These are phyloP conservation scores for Platycheirus rosarum DNA, from an alignment of 2,888 invertebrate species.

Conservation along the genomic window DNA sequence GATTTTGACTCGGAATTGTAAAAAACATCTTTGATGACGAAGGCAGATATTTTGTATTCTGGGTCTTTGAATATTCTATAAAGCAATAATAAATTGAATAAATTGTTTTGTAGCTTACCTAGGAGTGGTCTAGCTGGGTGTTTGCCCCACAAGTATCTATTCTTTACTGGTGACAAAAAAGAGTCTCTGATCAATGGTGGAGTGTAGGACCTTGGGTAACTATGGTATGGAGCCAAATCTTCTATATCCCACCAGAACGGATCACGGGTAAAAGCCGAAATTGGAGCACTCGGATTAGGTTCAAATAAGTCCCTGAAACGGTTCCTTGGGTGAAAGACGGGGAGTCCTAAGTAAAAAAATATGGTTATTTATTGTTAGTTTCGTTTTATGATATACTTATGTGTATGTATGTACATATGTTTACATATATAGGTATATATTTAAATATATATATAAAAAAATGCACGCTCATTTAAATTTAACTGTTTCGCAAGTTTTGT, in stretches of 20 bases:
- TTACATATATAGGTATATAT: too few relatives aligned
- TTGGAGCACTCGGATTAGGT: conserved; percentile 90
- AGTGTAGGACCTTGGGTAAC: conserved; percentile 86
- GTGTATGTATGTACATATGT: neutral
- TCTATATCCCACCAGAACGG: conserved; percentile 95
- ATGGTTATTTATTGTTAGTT: too few relatives aligned
- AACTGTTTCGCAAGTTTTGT: conserved; percentile 2
- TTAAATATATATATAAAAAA: neutral
- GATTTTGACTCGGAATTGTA: too few relatives aligned
- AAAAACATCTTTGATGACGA: too few relatives aligned
- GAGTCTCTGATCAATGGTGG: conserved; percentile 93
- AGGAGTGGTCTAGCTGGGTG: conserved; percentile 93
- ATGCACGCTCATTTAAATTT: neutral
- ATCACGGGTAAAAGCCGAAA: conserved; percentile 92
- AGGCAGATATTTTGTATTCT: too few relatives aligned
- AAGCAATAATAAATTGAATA: too few relatives aligned
- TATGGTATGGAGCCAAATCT: conserved; percentile 89
- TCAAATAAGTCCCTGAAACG: conserved; percentile 88
- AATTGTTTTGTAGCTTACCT: conserved; percentile 90
- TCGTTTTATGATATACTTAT: too few relatives aligned
- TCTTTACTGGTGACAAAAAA: conserved; percentile 95
- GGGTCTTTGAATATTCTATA: too few relatives aligned
- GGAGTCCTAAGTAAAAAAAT: conserved; percentile 88
- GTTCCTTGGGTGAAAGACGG: conserved; percentile 87
- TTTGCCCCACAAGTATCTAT: conserved; percentile 94